These are phyloP conservation scores for Pseudanteris insignis DNA, from an alignment of 2,888 invertebrate species.

Conservation along the genomic window DNA sequence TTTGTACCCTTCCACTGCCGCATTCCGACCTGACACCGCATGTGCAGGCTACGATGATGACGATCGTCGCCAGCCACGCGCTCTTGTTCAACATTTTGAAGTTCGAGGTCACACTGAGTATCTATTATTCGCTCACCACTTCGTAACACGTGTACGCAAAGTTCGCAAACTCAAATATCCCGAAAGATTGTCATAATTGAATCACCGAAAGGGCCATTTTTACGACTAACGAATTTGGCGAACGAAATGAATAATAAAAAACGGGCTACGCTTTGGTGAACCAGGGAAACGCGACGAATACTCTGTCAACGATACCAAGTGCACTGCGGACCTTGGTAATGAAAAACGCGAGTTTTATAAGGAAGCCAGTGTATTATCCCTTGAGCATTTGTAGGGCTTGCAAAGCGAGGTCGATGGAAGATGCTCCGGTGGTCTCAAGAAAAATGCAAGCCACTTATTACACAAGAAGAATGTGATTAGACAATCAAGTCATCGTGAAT, in stretches of 20 bases:
- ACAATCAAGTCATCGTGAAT: background rate
- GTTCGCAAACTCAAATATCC: too few relatives aligned
- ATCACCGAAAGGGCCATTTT: too few relatives aligned
- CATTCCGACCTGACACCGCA: conserved; percentile 59
- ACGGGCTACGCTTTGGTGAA: too few relatives aligned
- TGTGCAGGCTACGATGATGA: conserved; percentile 56
- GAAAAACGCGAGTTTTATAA: conserved; percentile 58
- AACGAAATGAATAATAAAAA: background rate
- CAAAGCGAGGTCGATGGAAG: conserved; percentile 45
- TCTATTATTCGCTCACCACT: conserved; percentile 3
- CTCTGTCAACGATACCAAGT: conserved; percentile 25
- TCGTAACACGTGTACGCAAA: background rate
- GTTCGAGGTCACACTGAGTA: background rate
- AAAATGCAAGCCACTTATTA: conserved; percentile 33
- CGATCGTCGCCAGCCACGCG: conserved; percentile 47
- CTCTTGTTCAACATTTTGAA: conserved; percentile 18
- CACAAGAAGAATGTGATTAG: conserved; percentile 20
- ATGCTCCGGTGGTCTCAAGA: conserved; percentile 26
- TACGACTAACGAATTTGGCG: too few relatives aligned
- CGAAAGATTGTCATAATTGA: too few relatives aligned
- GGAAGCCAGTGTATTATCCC: conserved; percentile 54
- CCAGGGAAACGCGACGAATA: conserved; percentile 9
- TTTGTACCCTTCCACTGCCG: conserved; percentile 50
- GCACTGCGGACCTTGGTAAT: conserved; percentile 60
- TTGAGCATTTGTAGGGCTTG: conserved; percentile 56